These are phyloP conservation scores for Nomada goodeniana DNA, from an alignment of 2,888 invertebrate species.

Conservation along the genomic window DNA sequence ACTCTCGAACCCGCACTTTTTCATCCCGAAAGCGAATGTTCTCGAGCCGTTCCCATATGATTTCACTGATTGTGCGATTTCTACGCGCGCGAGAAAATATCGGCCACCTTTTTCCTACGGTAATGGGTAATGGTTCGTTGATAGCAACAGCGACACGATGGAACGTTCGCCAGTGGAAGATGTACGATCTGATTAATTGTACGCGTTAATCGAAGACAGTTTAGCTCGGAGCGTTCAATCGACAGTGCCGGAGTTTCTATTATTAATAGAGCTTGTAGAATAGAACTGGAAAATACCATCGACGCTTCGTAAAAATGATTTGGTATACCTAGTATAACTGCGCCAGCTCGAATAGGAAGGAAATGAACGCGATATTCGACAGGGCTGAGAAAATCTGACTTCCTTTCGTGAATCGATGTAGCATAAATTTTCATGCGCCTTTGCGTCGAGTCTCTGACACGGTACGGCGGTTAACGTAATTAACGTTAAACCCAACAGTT, in stretches of 20 bases:
- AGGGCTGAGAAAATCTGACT: conserved; percentile 1
- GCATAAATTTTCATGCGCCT: background rate
- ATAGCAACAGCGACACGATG: background rate
- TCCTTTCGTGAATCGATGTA: conserved; percentile 5
- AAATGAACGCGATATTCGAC: background rate
- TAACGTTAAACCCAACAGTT: conserved; percentile 17
- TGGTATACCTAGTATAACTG: background rate
- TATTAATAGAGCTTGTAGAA: background rate
- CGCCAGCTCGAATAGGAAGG: conserved; percentile 9
- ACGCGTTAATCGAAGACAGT: too few relatives aligned
- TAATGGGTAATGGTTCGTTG: background rate
- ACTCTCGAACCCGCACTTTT: conserved; percentile 17
- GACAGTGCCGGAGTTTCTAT: background rate
- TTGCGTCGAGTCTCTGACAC: background rate
- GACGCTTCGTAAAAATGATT: conserved; percentile 18
- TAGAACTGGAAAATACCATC: background rate
- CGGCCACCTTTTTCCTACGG: conserved; percentile 8
- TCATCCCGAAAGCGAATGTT: conserved; percentile 33
- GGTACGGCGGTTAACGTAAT: conserved; percentile 15
- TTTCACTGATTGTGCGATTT: conserved; percentile 4
- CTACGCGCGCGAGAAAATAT: background rate
- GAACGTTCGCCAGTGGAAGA: background rate
- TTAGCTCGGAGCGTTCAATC: background rate
- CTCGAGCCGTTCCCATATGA: background rate
- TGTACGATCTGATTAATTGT: background rate